Conservation (phyloP, 1,140 invertebrate genomes). For the Neodiprion fabricii region DNA sequence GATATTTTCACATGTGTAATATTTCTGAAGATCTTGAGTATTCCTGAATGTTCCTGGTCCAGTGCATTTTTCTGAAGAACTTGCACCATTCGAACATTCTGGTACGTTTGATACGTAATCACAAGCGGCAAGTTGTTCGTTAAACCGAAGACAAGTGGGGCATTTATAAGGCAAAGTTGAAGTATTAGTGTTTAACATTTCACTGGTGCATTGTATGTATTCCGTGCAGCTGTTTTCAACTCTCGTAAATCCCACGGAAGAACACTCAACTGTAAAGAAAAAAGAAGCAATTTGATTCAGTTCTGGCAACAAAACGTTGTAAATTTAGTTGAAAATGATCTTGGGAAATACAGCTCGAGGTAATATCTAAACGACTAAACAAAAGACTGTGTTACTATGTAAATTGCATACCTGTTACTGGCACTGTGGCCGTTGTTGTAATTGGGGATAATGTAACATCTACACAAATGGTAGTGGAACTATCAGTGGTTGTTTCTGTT, state of each 20-base stretch:
- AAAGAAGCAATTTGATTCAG: background rate
- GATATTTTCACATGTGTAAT: background rate
- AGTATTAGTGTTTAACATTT: background rate
- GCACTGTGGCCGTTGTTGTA: no score
- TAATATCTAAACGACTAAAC: no score
- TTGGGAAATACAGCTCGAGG: no score
- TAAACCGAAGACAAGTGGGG: constrained; percentile 10
- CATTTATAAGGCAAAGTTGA: background rate
- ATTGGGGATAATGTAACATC: no score
- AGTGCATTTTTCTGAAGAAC: background rate
- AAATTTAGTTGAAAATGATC: no score
- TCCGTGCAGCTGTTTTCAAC: background rate
- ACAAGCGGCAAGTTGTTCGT: background rate
- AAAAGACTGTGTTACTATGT: no score
- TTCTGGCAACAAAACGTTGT: no score
- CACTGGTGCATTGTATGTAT: background rate
- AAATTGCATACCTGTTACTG: no score
- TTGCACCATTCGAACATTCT: constrained; percentile 14
- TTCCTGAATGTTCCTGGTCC: background rate
- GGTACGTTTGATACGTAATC: constrained; percentile 10
- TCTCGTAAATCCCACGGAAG: background rate
- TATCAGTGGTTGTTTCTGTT: no score
- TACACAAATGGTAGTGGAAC: no score
- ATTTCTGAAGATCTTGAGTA: background rate
- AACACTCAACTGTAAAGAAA: background rate